These are phyloP conservation scores for Aegithalos caudatus DNA, from an alignment of 2,113 vertebrate species.

Conservation along the genomic window DNA sequence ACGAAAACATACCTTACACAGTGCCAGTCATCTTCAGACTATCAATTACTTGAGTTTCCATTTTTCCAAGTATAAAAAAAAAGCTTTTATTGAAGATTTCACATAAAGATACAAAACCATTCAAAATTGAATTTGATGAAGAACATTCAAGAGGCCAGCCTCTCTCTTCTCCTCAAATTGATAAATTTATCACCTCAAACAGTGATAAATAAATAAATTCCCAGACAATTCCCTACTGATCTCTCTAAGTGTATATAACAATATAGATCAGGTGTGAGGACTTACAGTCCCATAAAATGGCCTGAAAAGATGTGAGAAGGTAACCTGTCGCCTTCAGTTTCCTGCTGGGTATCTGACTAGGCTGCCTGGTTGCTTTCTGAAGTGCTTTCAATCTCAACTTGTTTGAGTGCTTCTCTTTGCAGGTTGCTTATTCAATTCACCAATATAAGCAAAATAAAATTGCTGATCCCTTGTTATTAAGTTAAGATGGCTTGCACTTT, in stretches of 20 bases:
- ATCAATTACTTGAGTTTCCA: not conserved
- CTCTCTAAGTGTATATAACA: conserved; percentile 45
- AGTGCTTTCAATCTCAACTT: conserved; percentile 48
- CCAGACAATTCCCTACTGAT: conserved; percentile 13
- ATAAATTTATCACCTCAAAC: conserved; percentile 2
- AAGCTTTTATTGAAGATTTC: not conserved
- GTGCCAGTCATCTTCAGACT: not conserved
- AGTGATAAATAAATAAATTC: conserved; percentile 54
- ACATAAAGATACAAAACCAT: not conserved
- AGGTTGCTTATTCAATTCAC: conserved; percentile 48
- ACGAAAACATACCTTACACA: not conserved
- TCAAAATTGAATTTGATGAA: conserved; percentile 15
- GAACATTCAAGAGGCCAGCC: not conserved
- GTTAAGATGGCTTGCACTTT: not conserved
- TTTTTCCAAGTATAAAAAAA: not conserved
- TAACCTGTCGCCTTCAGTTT: conserved; percentile 25
- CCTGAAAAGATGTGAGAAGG: conserved; percentile 30
- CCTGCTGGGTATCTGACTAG: not conserved
- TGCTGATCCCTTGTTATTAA: not conserved
- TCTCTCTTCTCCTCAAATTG: not conserved
- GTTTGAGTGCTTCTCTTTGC: conserved; percentile 27
- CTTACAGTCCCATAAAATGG: conserved; percentile 27
- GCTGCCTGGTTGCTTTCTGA: not conserved
- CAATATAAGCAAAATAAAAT: conserved; percentile 36
- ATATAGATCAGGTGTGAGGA: conserved; percentile 47